Percentiles rank a stretch among this genome's conserved stretches.
Evolutionary conservation across 2,797 vertebrate genomes (phyloP).

Genomic region (Eidolon dupreanum): DNA sequence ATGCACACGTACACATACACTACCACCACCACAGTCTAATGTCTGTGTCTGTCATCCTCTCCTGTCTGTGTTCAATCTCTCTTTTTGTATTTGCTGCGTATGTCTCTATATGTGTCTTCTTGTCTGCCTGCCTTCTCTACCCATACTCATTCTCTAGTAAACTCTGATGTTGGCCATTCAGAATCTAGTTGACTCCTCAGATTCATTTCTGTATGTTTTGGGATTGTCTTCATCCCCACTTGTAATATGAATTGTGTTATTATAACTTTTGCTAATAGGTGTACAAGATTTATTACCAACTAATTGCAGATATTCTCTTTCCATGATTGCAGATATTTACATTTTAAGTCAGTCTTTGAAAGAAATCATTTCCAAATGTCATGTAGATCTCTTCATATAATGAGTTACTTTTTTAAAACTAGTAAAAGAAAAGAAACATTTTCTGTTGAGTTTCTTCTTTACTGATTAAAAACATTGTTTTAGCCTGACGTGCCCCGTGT

Average conservation of each 20-base stretch:
- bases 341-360: conserved; percentile 23
- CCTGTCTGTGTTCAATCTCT: neutral
- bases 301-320: neutral
- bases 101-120: neutral
- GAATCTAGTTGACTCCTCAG: neutral
- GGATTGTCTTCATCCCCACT: neutral
- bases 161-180: neutral
- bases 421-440: neutral
- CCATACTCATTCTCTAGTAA: neutral
- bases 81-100: neutral
- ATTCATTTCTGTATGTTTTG: neutral
- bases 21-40: too few relatives aligned
- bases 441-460: neutral
- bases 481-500: neutral
- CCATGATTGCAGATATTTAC: conserved; percentile 1
- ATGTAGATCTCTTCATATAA: neutral
- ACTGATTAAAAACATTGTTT: conserved; percentile 13
- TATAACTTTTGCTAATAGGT: neutral
- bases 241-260: neutral
- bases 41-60: neutral
- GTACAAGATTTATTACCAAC: neutral
- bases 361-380: conserved; percentile 24
- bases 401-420: conserved; percentile 25
- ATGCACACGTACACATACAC: neutral
- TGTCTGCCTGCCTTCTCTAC: neutral